phyloP scores from a whole-genome alignment of 2,888 invertebrate genomes.

The Epinotia nisella region DNA sequence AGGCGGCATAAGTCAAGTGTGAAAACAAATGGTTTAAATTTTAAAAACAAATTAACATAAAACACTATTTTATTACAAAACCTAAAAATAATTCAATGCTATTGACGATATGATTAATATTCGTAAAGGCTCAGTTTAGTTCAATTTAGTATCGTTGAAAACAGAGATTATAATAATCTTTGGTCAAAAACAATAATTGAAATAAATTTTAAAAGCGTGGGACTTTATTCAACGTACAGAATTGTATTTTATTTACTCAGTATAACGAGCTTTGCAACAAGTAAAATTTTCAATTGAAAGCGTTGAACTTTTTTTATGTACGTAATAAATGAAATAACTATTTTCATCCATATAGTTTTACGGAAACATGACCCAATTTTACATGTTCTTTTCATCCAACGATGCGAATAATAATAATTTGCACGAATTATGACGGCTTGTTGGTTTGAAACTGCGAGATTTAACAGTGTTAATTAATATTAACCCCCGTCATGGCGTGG shows the following conservation, averaged over 20 bases:
- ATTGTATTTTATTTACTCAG: conserved; percentile 2
- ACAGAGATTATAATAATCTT: no score
- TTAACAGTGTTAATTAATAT: no score
- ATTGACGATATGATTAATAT: background rate
- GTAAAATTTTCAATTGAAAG: background rate
- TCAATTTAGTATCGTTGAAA: background rate
- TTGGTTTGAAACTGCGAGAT: no score
- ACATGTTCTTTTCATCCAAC: no score
- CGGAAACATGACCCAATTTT: no score
- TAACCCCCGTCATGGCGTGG: no score
- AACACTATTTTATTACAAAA: background rate
- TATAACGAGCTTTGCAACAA: background rate
- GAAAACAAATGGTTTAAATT: background rate
- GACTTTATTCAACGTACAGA: background rate
- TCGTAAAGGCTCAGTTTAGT: background rate
- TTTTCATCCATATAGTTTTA: no score
- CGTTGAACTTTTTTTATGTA: no score
- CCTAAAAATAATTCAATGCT: background rate
- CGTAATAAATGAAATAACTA: no score
- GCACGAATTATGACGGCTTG: no score
- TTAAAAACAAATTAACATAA: background rate
- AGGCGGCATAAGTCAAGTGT: no score
- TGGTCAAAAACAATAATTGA: background rate
- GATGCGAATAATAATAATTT: no score
- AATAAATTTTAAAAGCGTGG: background rate